Conservation (phyloP, 1,140 invertebrate genomes). For the Nautilus pompilius region DNA sequence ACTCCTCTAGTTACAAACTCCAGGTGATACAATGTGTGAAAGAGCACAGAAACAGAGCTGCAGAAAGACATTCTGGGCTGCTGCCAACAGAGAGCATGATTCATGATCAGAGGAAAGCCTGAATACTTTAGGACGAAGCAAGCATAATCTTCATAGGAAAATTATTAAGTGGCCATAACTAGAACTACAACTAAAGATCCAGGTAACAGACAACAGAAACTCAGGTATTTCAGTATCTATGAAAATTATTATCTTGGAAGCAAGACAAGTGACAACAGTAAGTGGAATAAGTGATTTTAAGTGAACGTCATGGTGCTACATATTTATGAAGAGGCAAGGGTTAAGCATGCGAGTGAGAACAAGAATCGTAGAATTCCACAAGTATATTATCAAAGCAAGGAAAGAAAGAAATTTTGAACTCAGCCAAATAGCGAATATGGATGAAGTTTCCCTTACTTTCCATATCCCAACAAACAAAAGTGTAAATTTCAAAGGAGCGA, state of each 20-base stretch:
- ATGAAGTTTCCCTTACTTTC: neutral
- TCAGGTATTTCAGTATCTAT: no score
- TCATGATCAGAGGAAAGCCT: no score
- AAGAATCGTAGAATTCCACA: neutral
- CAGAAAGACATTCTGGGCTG: no score
- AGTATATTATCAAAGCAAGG: neutral
- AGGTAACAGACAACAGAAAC: no score
- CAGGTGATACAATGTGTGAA: no score
- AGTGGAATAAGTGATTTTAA: neutral
- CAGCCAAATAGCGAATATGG: neutral
- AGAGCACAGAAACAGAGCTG: no score
- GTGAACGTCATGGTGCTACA: neutral
- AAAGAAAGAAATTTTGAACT: neutral
- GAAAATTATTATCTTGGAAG: neutral
- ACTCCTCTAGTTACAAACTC: no score
- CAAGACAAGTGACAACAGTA: neutral
- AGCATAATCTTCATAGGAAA: no score
- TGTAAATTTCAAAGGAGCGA: neutral
- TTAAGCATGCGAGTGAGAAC: neutral
- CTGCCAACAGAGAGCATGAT: no score
- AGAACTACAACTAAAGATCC: no score
- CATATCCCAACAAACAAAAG: neutral
- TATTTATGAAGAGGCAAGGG: neutral
- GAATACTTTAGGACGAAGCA: no score
- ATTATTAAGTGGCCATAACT: no score